Base-by-base conservation (phyloP, 2,888 invertebrate genomes). In the Cactoblastis cactorum region DNA sequence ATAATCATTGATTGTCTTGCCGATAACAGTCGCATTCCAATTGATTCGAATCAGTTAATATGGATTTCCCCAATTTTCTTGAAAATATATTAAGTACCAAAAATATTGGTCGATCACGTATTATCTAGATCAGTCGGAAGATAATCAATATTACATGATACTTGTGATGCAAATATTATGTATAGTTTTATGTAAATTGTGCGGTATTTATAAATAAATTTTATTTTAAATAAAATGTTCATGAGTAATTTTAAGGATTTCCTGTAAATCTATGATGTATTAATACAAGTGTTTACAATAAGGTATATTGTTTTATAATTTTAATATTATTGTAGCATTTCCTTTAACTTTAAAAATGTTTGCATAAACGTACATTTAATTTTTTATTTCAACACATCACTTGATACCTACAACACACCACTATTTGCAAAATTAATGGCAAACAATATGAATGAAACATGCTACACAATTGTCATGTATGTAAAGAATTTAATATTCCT, bases 1-100 rank as follows among this genome's bases (percentile, higher is more conserved):
- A 35, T 35, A 35, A 28, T 14, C 15, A 12, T 22, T 22, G 35
- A 35, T 34, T n/a, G 35, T 6, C 4, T 24, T 48, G 37, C 28
- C 47, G n/a, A 17, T 34, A 14, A 22, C 3, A 19, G 22, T 35
- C 46, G 17, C 37, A 48, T 48, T 17, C 47, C 47, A 4, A 37
- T 48, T 3, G 37, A 48, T 48, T 37, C n/a, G 8, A 37, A 38
- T 37, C 47, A 35, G 32, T 34, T 17, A 22, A 46, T 5, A 12
- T 37, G 47, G 47, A 38, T 38, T 48, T 48, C 17, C 47, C 37
- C 47, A 9, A n/a, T 28, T 37, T 48, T 48, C 35, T 15, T 6
- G 37, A 37, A 38, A 38, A 48, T 28, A 15, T 48, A 48, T 48
- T 48, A 22, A 19, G n/a, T n/a, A n/a, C n/a, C n/a, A n/a, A n/a